A percentile compares a stretch with the other conserved stretches of the same genome.
Conservation (phyloP, 30 jellyfish, hydroid and myxozoan species). For the Cassiopea andromeda region DNA sequence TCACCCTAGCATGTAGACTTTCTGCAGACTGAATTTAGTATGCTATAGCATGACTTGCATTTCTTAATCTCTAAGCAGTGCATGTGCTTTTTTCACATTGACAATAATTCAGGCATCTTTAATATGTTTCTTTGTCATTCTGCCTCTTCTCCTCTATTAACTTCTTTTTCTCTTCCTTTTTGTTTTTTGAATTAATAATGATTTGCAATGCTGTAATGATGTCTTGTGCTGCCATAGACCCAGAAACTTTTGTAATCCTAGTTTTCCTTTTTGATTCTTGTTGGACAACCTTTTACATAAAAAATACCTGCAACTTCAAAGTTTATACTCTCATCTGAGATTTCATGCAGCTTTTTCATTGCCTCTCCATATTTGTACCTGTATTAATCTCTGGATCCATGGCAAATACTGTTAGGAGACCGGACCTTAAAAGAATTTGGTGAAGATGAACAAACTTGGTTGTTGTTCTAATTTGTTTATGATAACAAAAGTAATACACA, state of each 20-base stretch:
- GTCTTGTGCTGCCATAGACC: slow-evolving; percentile 17
- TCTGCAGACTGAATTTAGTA: background rate
- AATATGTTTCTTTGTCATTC: slow-evolving; percentile 8
- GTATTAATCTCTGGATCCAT: background rate
- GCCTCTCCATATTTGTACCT: background rate
- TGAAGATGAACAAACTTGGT: background rate
- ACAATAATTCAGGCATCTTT: slow-evolving; percentile 12
- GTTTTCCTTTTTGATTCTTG: slow-evolving; percentile 5
- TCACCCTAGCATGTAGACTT: background rate
- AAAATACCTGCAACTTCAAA: slow-evolving; percentile 10
- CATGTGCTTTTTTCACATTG: background rate
- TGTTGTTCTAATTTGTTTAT: too few relatives aligned
- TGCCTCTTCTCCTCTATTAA: slow-evolving; percentile 3
- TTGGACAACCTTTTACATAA: background rate
- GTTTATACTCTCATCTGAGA: background rate
- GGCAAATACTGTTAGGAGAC: background rate
- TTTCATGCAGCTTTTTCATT: background rate
- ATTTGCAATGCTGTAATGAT: slow-evolving; percentile 1
- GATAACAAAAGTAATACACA: too few relatives aligned
- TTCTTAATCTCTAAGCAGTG: background rate
- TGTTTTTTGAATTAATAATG: background rate
- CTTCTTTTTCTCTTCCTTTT: slow-evolving; percentile 16
- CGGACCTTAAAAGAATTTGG: background rate
- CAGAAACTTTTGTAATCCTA: slow-evolving; percentile 12
- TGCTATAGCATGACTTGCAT: background rate